Evolutionary conservation across 2,888 invertebrate genomes (phyloP), one percentile per base, ranked within the genome.

Genomic region (Nemurella pictetii): DNA sequence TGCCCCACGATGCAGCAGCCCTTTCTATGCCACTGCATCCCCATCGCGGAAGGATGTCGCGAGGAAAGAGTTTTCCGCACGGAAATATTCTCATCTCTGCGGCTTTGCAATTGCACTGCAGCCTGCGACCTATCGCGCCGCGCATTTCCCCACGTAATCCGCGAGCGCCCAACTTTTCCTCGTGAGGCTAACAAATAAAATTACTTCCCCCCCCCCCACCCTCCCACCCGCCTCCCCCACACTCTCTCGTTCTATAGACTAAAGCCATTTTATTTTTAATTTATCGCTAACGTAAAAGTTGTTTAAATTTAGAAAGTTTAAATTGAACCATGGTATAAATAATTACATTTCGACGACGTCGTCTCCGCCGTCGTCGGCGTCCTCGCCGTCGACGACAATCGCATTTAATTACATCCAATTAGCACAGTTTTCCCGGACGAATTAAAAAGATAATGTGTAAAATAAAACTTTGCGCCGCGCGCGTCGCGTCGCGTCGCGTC

Each of bases 401-500:
- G 27, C 27, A 72, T 82, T 72, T 55, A 82, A 36, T 82, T 82
- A 72, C 30, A 80, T 80, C 32, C 36, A 32, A 35, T 80, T 80
- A 78, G 78, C 30, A 75, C 78, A 82, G 72, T 82, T 82, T 72
- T 82, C 82, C 82, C 20, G 29, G 28, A 28, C 28, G 30, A 82
- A 82, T 82, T 82, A 82, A 82, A 82, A 82, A 82, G 36, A 82
- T 82, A 82, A 82, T 82, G n/a, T 78, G 28, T 82, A 28, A 82
- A 72, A 82, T 82, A 82, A 82, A 72, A 82, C 26, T 82, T 29
- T 36, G 27, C 27, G 1, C 55, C 55, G 1, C n/a, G n/a, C n/a
- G n/a, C n/a, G n/a, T n/a, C n/a, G n/a, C n/a, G n/a, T n/a, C n/a
- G n/a, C n/a, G n/a, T n/a, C n/a, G n/a, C n/a, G n/a, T n/a, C n/a